phyloP scores from a whole-genome alignment of 1,140 invertebrate species.

The Trichoplusia ni region DNA sequence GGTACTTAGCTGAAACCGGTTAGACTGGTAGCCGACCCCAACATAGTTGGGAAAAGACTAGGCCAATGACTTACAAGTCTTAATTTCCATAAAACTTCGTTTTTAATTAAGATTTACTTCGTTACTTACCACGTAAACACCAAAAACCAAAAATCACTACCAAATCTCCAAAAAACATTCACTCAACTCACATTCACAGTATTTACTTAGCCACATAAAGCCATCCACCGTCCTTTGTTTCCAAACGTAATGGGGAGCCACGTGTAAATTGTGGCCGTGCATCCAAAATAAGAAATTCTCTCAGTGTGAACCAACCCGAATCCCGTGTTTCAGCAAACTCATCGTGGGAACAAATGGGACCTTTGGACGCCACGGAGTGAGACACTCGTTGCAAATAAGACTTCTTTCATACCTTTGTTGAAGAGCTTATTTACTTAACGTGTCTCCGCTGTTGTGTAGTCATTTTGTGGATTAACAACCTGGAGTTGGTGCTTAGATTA shows the following conservation, averaged over 20 bases:
- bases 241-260: conserved; percentile 1
- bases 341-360: conserved; percentile 57
- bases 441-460: conserved; percentile 5
- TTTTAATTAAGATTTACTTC: no score
- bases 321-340: conserved; percentile 53
- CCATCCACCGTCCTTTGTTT: conserved; percentile 12
- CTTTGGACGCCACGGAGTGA: conserved; percentile 49
- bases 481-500: not conserved
- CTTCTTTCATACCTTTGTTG: conserved; percentile 54
- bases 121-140: no score
- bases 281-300: conserved; percentile 19
- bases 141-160: no score
- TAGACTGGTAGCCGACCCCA: no score
- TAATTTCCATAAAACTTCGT: no score
- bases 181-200: no score
- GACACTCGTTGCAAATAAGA: conserved; percentile 61
- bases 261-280: conserved; percentile 9
- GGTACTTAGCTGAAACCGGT: no score
- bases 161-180: conserved; percentile 15
- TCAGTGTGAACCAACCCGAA: conserved; percentile 38
- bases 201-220: no score
- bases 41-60: no score
- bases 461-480: conserved; percentile 23
- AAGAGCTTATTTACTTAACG: conserved; percentile 47
- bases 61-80: no score